Evolutionary conservation across 2,888 invertebrate genomes (phyloP).

Genomic region (Amphipoea oculea): DNA sequence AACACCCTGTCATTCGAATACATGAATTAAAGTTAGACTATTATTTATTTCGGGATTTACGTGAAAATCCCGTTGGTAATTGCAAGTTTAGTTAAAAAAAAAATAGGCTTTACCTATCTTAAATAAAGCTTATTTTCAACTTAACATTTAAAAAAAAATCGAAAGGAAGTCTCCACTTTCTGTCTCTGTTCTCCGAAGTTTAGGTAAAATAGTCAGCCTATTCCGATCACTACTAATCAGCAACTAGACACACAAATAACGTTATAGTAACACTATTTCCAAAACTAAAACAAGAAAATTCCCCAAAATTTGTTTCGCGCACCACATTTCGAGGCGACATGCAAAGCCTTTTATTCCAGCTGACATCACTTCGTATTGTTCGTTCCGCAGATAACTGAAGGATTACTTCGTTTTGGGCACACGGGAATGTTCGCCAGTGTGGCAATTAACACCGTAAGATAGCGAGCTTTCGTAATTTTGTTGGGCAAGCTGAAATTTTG

Average conservation of each 20-base stretch:
- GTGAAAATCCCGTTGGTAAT: too few relatives aligned
- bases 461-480: conserved; percentile 35
- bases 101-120: too few relatives aligned
- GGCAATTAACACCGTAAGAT: conserved; percentile 53
- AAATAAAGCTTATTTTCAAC: too few relatives aligned
- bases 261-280: not conserved
- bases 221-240: too few relatives aligned
- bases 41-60: too few relatives aligned
- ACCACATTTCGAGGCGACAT: conserved; percentile 41
- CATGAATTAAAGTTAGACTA: too few relatives aligned
- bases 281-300: conserved; percentile 13
- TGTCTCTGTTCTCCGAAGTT: too few relatives aligned
- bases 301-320: conserved; percentile 19
- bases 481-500: conserved; percentile 22
- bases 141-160: too few relatives aligned
- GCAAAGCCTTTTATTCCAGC: conserved; percentile 49
- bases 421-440: conserved; percentile 35
- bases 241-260: not conserved
- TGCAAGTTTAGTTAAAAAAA: too few relatives aligned
- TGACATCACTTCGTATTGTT: conserved; percentile 42
- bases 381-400: conserved; percentile 54
- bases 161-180: too few relatives aligned
- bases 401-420: conserved; percentile 51
- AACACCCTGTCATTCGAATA: too few relatives aligned
- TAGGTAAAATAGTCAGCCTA: too few relatives aligned